Evolutionary conservation across 2,888 invertebrate species (phyloP).

Genomic region (Cyclophora albipunctata): DNA sequence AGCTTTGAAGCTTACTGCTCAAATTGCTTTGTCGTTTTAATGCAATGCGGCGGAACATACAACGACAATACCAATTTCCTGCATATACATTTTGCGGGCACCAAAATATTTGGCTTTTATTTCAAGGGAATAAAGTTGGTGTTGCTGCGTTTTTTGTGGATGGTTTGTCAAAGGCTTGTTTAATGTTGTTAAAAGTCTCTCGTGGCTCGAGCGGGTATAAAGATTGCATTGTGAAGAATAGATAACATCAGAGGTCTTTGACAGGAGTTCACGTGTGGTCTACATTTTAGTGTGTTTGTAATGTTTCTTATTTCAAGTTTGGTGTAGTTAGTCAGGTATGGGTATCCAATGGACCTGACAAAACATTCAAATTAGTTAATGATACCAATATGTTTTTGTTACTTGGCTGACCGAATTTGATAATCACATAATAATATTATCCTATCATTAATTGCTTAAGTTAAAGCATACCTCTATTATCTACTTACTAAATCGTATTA

Average conservation of each 20-base stretch:
- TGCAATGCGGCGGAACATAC: slow-evolving; percentile 14
- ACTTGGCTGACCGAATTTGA: too few relatives aligned
- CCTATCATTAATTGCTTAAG: too few relatives aligned
- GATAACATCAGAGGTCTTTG: slow-evolving; percentile 51
- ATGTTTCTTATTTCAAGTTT: slow-evolving; percentile 4
- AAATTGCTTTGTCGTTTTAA: too few relatives aligned
- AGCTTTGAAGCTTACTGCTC: too few relatives aligned
- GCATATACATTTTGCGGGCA: slow-evolving; percentile 5
- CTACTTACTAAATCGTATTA: too few relatives aligned
- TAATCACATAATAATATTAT: too few relatives aligned
- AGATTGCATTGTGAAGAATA: slow-evolving; percentile 43
- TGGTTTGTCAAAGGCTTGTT: not conserved
- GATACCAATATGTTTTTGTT: too few relatives aligned
- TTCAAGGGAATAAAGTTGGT: slow-evolving; percentile 16
- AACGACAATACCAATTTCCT: slow-evolving; percentile 14
- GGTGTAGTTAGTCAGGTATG: not conserved
- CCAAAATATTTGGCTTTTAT: slow-evolving; percentile 18
- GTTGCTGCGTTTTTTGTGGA: slow-evolving; percentile 16
- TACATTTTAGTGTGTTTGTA: slow-evolving; percentile 30
- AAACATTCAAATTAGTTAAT: too few relatives aligned
- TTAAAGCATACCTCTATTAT: too few relatives aligned
- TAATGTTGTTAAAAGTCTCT: slow-evolving; percentile 24
- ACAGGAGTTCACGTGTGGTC: slow-evolving; percentile 54
- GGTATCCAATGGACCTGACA: too few relatives aligned
- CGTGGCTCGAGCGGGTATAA: slow-evolving; percentile 37